Evolutionary conservation across 2,888 invertebrate genomes (phyloP), one percentile per base, ranked within the genome.

Genomic region (Himalopsyche japonica): DNA sequence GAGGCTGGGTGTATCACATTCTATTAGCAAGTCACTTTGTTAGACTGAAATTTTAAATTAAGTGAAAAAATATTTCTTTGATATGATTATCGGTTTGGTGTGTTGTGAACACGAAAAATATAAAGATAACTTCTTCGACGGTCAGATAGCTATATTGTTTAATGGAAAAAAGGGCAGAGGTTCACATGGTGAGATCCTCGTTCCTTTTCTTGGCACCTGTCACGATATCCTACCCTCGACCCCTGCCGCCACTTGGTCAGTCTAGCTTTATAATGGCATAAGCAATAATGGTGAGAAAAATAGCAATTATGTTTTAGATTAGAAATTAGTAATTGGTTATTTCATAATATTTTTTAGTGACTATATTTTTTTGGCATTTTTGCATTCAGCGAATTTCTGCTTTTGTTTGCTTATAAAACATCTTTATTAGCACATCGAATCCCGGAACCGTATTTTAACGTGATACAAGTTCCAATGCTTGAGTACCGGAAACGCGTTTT

Each of bases 121-220:
- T 49, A 57, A 5, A 57, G 20, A 20, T 57, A 57, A 57, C 20
- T 57, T 57, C n/a, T 24, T 20, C 57, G 10, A 15, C 15, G 57
- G 20, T 57, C 57, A 57, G 57, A 57, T 1, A 57, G 57, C 57
- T 81, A 76, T 76, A 81, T 81, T 81, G 70, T 76, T 37, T 34
- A 70, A 48, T 43, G 20, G 76, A 57, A 47, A 64, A n/a, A 43
- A 57, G 82, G 79, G 24, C 79, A 82, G 82, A 49, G 82, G 79
- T 82, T 15, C 43, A 30, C 79, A 79, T 79, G 27, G 82, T 70
- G 64, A 8, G 82, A 82, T 82, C 82, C 82, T 82, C 70, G 82
- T 82, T 49, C 64, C 20, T 48, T 20, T 79, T 49, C 47, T 49
- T 82, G 82, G 82, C 82, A 82, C 82, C 82, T 82, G 82, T 82